A percentile compares a stretch with the other conserved stretches of the same genome.
Evolutionary conservation across 2,888 invertebrate species (phyloP).

Genomic region (Sclerodermus sp.): DNA sequence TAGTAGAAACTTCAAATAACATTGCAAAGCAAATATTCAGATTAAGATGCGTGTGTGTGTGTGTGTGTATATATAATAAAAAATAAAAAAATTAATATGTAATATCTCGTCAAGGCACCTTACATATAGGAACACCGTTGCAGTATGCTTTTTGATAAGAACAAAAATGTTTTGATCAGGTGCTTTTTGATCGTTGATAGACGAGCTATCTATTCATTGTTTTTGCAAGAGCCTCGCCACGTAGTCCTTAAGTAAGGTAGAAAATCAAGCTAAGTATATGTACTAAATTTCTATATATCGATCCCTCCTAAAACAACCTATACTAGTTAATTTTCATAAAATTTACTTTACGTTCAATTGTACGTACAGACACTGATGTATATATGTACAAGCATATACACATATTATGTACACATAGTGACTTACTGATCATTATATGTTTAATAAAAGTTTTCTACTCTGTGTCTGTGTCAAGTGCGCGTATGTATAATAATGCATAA

Average conservation of each 20-base stretch:
- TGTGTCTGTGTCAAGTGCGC: conserved; percentile 26
- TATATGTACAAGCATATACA: conserved; percentile 50
- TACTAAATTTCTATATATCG: too few relatives aligned
- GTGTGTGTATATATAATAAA: too few relatives aligned
- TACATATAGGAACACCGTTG: conserved; percentile 31
- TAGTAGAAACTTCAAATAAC: too few relatives aligned
- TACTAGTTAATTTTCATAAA: conserved; percentile 34
- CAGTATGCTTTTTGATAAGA: conserved; percentile 8
- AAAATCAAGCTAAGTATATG: conserved; percentile 43
- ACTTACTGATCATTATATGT: conserved; percentile 31
- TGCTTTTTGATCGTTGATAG: not conserved
- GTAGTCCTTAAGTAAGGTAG: conserved; percentile 42
- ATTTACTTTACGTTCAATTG: conserved; percentile 33
- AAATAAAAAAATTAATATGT: not conserved
- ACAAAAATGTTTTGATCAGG: not conserved
- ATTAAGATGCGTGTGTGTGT: too few relatives aligned
- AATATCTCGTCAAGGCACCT: conserved; percentile 23
- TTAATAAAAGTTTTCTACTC: conserved; percentile 23
- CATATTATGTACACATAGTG: conserved; percentile 42
- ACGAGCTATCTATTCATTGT: conserved; percentile 25
- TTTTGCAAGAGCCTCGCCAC: conserved; percentile 43
- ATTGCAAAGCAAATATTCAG: too few relatives aligned
- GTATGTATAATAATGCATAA: conserved; percentile 27
- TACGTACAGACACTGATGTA: conserved; percentile 40
- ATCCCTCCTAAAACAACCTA: conserved; percentile 46